Evolutionary conservation across 2,797 vertebrate species (phyloP), one percentile per base, ranked within the genome.

Genomic region (Centropyge bicolor): DNA sequence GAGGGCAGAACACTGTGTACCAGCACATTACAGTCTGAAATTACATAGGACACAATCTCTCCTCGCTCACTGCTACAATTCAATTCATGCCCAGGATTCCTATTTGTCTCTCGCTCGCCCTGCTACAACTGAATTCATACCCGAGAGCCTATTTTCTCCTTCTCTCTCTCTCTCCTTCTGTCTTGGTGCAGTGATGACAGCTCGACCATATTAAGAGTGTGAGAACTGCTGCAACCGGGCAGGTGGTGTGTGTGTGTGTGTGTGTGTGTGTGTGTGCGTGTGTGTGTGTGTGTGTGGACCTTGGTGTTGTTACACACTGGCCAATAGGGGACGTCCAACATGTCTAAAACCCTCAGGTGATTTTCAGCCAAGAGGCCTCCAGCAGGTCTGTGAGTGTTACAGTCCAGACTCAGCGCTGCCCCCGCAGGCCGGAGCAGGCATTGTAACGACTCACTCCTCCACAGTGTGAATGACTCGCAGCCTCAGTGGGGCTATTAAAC

Each of bases 131-230:
- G 19, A 61, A 69, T 76, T 81, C 80, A 77, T 40, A 78, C 52
- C 57, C 67, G 48, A 38, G 22, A 74, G 27, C 24, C 56, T 43
- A 27, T 74, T 70, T 35, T 36, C 22, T 19, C 35, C 13, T 11
- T 0, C 41, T 12, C 61, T 1, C 63, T 7, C 51, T 22, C 35
- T 73, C 24, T 24, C 45, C 56, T 56, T 41, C 60, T 31, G 27
- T 54, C 73, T 60, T 74, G 74, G 67, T 61, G 76, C 81, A 82
- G 66, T 57, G 82, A 87, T 88, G 87, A 88, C 90, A 91, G 74
- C 81, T 68, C 86, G 8, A 71, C 86, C 86, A 90, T 87, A 90
- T 91, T 90, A 88, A 89, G 82, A 76, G 79, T 80, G 76, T 78
- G 68, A 85, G 74, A 76, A 69, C 41, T 56, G 67, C 84, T 83